Evolutionary conservation across 2,888 invertebrate genomes (phyloP).

Genomic region (Odontocolon sp.): DNA sequence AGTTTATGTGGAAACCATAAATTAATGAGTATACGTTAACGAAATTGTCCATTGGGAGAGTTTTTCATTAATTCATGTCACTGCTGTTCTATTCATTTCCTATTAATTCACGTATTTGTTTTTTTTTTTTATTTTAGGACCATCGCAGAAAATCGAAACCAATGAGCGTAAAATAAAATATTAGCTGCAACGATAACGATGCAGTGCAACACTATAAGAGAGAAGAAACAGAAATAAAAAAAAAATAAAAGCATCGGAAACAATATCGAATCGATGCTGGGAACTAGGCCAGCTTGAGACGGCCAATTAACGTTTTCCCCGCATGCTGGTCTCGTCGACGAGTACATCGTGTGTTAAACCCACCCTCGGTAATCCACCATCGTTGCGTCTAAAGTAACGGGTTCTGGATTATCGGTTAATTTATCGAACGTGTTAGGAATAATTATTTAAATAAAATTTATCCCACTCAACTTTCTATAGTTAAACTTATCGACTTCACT

Average conservation of each 20-base stretch:
- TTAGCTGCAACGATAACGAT: background rate
- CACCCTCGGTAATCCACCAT: background rate
- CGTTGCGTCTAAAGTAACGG: background rate
- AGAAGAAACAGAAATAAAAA: background rate
- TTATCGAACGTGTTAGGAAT: background rate
- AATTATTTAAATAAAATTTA: too few relatives aligned
- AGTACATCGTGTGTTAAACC: constrained; percentile 2
- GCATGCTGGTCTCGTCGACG: constrained; percentile 12
- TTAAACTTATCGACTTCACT: too few relatives aligned
- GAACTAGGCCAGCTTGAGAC: constrained; percentile 31
- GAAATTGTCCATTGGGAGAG: constrained; percentile 20
- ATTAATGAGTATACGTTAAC: constrained; percentile 20
- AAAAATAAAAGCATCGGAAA: background rate
- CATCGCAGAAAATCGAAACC: too few relatives aligned
- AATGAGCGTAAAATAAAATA: constrained; percentile 9
- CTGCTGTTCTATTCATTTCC: constrained; percentile 5
- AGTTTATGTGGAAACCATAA: too few relatives aligned
- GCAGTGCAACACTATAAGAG: background rate
- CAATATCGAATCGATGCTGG: constrained; percentile 34
- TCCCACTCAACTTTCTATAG: too few relatives aligned
- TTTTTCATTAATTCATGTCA: constrained; percentile 14
- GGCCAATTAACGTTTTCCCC: constrained; percentile 44
- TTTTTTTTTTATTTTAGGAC: background rate
- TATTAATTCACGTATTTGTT: background rate
- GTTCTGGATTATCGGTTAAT: background rate